Base-by-base conservation (phyloP, 2,888 invertebrate genomes). In the Netelia melanura region DNA sequence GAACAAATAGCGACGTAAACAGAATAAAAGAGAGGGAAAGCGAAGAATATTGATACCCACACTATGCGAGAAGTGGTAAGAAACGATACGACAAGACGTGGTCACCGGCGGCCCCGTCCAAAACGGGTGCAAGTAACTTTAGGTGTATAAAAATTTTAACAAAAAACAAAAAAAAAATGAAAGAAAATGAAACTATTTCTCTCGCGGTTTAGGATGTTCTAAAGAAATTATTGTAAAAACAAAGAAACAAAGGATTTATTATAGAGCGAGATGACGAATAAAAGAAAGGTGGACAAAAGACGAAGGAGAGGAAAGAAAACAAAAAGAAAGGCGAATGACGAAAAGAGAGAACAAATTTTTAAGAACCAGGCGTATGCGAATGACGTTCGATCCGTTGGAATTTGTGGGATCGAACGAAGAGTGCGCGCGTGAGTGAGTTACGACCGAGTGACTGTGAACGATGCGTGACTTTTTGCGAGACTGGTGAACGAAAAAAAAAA, bases 111-210 rank as follows among this genome's bases (percentile, higher is more conserved):
- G 89, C 91, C 91, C 92, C 92, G 91, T 92, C 92, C 91, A 90
- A 91, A 91, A 91, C 90, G 92, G 92, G 92, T 92, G 92, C 92
- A 90, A 91, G 89, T 92, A 92, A 92, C 89, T 92, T 92, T 92
- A 92, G 92, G 89, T 92, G 92, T 92, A 92, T 90, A 92, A 92
- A 92, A 78, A 65, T 76, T 48, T 80, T 70, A 75, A 72, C 88
- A 83, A 82, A 85, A 88, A 70, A 91, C 91, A 92, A 88, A 70
- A 91, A 91, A 92, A 88, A 85, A 82, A 71, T n/a, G 79, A 70
- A 77, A 43, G 80, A 87, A 87, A 86, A 88, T 86, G 88, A 87
- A 86, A 90, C 86, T 89, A 88, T 90, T 89, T 89, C 90, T 88
- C 89, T 90, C 90, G 91, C 89, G 89, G 89, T 90, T 91, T 90